These are phyloP conservation scores for Acromyrmex heyeri DNA, from an alignment of 1,140 invertebrate species.

Conservation along the genomic window DNA sequence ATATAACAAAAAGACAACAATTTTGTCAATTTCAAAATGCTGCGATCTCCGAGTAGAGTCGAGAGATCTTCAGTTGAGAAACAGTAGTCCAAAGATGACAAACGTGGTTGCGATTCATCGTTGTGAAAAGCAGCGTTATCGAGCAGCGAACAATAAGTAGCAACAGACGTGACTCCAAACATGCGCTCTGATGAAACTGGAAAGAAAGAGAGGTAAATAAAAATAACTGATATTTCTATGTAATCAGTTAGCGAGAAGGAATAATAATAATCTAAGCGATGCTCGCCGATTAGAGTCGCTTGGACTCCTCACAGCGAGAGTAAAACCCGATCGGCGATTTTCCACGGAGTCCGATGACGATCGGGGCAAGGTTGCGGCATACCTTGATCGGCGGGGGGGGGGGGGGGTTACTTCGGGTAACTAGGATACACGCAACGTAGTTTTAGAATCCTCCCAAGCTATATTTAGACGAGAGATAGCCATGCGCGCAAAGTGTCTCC, in stretches of 20 bases:
- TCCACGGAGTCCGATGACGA: constrained; percentile 14
- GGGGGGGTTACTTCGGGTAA: constrained; percentile 37
- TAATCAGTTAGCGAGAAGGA: background rate
- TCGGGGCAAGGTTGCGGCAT: constrained; percentile 30
- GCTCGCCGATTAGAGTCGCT: background rate
- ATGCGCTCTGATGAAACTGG: background rate
- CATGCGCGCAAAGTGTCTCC: constrained; percentile 75
- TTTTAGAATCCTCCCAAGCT: constrained; percentile 73
- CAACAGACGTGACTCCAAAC: too few species aligned
- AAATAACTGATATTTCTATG: background rate
- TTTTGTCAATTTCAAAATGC: too few species aligned
- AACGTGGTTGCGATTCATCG: too few species aligned
- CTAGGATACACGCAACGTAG: constrained; percentile 73
- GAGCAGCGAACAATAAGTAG: too few species aligned
- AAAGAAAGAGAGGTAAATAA: background rate
- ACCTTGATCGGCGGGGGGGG: background rate
- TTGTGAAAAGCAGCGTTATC: too few species aligned
- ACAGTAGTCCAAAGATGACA: too few species aligned
- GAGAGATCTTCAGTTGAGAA: too few species aligned
- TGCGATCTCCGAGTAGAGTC: too few species aligned
- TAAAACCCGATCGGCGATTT: constrained; percentile 52
- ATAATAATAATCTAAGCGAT: background rate
- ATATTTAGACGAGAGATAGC: constrained; percentile 80
- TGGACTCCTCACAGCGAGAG: constrained; percentile 22
- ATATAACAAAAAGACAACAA: too few species aligned